Evolutionary conservation across 2,888 invertebrate genomes (phyloP), one percentile per base, ranked within the genome.

Genomic region (Autographa pulchrina): DNA sequence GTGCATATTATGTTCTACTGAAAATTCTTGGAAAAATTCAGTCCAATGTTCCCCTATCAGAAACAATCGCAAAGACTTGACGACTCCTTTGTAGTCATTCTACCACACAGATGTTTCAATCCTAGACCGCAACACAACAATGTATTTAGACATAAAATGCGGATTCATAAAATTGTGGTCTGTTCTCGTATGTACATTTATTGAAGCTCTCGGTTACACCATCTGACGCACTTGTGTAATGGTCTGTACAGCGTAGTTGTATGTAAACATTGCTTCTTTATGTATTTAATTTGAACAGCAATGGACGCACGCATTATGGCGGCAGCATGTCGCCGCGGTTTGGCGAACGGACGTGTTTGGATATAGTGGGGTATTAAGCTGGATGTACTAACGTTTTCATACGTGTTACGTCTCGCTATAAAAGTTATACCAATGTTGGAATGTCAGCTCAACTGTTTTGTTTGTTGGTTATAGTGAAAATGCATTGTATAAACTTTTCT

Each of bases 271-370:
- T 87, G 90, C 90, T 92, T 94, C 93, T 94, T 94, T 93, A 94
- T 93, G 93, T 92, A 92, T 95, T 94, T 95, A 94, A 94, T 94
- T 94, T 93, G 91, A 93, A 90, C 93, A 85, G 88, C 92, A 88
- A 93, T 91, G 92, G 91, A 89, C 91, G 91, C 88, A 91, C 91
- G 91, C 90, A 86, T 90, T 92, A 94, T 92, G 91, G 92, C 90
- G 89, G 89, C 94, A 91, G 88, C 91, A 90, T 95, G 95, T 92
- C 92, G 93, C 94, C 90, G 94, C 89, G 94, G 94, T 95, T 93
- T 93, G 92, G 94, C 92, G 90, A 90, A 91, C 90, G 87, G 88
- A 88, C 89, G 89, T 87, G 84, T 81, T 81, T 87, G 82, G 86
- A 86, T 89, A 83, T 75, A 77, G 84, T 85, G 77, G 41, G 80